Evolutionary conservation across 2,113 vertebrate species (phyloP), one percentile per base, ranked within the genome.

Genomic region (Etheostoma cragini): DNA sequence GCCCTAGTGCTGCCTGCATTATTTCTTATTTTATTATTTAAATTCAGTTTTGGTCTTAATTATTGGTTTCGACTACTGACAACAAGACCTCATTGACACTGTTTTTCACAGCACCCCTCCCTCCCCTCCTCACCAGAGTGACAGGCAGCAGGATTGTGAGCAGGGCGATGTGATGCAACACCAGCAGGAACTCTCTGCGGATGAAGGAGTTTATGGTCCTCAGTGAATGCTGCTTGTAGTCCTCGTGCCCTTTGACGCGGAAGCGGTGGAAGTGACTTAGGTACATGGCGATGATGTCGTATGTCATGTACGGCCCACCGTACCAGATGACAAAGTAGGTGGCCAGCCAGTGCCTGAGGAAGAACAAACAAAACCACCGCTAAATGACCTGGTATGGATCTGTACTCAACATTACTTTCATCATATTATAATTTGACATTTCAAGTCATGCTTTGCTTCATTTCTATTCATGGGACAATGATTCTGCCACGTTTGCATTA

Each of bases 211-310:
- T 88, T 7, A 98, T 60, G 0, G 94, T 96, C 82, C 80, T 87
- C 87, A 96, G 91, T 0, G 96, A 94, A 45, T 97, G 94, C 83
- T 90, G 93, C 90, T 91, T 93, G 84, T 95, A 95, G 86, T 96
- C 94, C 38, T 80, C 66, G 1, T 93, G 89, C 0, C 95, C 94
- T 77, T 93, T 95, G 57, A 97, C 95, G 38, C 53, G 90, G 91
- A 95, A 96, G 90, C 96, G 97, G 93, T 97, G 94, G 96, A 96
- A 98, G 86, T 99, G 96, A 87, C 97, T 98, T 76, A 99, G 95
- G 92, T 98, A 99, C 98, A 99, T 99, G 90, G 97, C 96, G 0
- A 96, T 97, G 78, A 96, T 91, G 93, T 99, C 98, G 0, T 99
- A 99, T 12, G 96, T 93, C 98, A 99, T 99, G 94, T 99, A 99